Base-by-base conservation (phyloP, 2,113 vertebrate genomes). In the Panthera uncia region DNA sequence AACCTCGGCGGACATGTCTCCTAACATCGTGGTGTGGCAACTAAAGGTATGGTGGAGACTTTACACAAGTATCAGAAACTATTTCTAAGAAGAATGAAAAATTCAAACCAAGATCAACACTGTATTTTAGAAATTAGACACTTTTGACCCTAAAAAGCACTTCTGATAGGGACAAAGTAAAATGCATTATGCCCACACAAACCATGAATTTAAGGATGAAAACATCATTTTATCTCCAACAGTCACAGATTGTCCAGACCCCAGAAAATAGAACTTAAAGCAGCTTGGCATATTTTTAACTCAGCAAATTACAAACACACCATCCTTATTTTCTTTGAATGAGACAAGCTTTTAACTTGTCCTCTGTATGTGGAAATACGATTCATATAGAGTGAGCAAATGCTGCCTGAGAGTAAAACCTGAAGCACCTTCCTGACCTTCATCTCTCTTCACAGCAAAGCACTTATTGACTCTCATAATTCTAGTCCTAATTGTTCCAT, bases 321-420 rank as follows among this genome's bases (percentile, higher is more conserved):
- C 10, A 97, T 82, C 80, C 91, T 50, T 95, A 87, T 57, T 97
- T 73, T 98, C 74, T 97, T 57, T 96, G 93, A 98, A 96, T 36
- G 87, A 97, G 33, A 41, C 45, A 97, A 78, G 16, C 29, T 91
- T 88, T 38, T 45, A 94, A 50, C 50, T 78, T 94, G 71, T 97
- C 89, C 71, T 73, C 84, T 57, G 2, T 18, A 15, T 94, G 27
- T 50, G 55, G 74, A 97, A 98, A 98, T 81, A 38, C 50, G 80
- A 94, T 83, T 85, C 80, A 93, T 97, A 29, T 81, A 38, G 97
- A 21, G 27, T 38, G 68, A 94, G 38, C 71, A 96, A 69, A 69
- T 83, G 31, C 18, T 14, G 31, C 89, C 66, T 96, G 29, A 38
- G 65, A 23, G 84, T 86, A 45, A 38, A 50, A 41, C 33, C 63